Evolutionary conservation across 2,888 invertebrate species (phyloP), one percentile per base, ranked within the genome.

Genomic region (Rhingia campestris): DNA sequence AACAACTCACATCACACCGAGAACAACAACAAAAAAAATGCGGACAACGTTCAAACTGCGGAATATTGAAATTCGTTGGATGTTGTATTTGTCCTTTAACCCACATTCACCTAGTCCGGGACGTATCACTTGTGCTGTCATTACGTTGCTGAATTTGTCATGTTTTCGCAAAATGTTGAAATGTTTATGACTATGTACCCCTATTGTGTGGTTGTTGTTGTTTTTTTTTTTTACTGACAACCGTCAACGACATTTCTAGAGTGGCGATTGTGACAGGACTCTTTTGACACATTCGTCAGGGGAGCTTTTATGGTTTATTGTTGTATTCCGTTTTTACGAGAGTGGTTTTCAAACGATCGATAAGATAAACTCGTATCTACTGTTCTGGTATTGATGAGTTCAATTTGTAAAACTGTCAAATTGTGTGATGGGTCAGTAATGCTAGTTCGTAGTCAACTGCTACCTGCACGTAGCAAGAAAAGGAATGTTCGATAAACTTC

Each of bases 111-210:
- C 22, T 22, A 22, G 22, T 22, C 22, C 22, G 63, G 47, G 37
- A 53, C 41, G 41, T 56, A 37, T 56, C 54, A 47, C 45, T 69
- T 54, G 35, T 9, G 22, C 45, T 37, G 5, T 32, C 30, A 6
- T 69, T 56, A 9, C 37, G 37, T 58, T 35, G 30, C 9, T 22
- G 35, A 30, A 39, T 58, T 56, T 56, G 45, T 6, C 37, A 56
- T 9, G 45, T 56, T 69, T 41, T 69, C 56, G 56, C 69, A 69
- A 69, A 56, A 69, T 47, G 45, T 37, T 56, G 56, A 69, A 69
- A 58, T 47, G 56, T 37, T 56, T 67, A 54, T 54, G 53, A 67
- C 67, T 53, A 3, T 12, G 4, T 32, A 12, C 32, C 22, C 37
- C 39, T 12, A 41, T 41, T 12, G 10, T 32, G 51, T 30, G n/a